phyloP scores from a whole-genome alignment of 2,113 vertebrate genomes.

The Coturnix japonica region DNA sequence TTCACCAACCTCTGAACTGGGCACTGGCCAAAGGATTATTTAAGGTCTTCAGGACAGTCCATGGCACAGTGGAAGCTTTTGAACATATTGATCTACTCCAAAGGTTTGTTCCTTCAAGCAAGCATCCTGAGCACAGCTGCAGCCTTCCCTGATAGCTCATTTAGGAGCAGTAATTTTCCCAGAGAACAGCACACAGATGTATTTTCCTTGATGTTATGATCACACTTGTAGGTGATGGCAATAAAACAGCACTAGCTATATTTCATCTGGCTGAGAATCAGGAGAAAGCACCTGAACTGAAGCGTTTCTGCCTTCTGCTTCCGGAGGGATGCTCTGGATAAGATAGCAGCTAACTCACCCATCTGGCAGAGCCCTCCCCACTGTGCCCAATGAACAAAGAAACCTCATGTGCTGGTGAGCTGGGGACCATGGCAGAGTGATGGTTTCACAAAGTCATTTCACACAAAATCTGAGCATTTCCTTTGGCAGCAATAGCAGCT shows the following conservation, averaged over 20 bases:
- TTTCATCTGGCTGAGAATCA: background rate
- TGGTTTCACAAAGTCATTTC: background rate
- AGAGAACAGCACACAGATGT: conserved; percentile 3
- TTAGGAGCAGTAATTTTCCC: conserved; percentile 23
- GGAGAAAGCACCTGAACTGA: background rate
- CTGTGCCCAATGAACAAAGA: background rate
- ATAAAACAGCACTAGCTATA: background rate
- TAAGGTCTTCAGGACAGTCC: background rate
- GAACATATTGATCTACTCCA: fast-evolving
- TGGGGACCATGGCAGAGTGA: fast-evolving
- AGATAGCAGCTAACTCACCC: background rate
- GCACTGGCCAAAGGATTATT: background rate
- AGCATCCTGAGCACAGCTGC: background rate
- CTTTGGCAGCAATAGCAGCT: background rate
- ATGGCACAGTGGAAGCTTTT: background rate
- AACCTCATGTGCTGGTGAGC: background rate
- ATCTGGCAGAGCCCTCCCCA: background rate
- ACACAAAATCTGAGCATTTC: background rate
- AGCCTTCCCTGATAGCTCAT: background rate
- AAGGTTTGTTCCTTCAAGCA: background rate
- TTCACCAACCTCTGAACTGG: background rate
- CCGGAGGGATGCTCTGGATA: background rate
- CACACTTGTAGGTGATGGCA: background rate
- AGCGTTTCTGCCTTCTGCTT: background rate
- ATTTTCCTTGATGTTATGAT: conserved; percentile 27